phyloP scores from a whole-genome alignment of 2,113 vertebrate species.

The Laticauda colubrina region DNA sequence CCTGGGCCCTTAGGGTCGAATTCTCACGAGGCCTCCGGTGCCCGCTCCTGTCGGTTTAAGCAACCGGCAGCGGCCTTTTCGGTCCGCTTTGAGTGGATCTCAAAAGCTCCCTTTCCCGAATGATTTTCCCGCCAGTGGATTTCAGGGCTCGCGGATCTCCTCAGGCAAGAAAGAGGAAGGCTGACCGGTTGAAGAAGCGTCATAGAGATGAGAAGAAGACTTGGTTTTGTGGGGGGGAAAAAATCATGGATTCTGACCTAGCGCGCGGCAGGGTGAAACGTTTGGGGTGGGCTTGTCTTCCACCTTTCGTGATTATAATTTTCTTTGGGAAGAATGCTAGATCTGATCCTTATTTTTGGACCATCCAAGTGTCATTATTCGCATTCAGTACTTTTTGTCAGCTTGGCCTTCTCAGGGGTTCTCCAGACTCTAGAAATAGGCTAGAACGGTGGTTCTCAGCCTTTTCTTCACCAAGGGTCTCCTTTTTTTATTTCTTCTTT shows the following conservation, averaged over 20 bases:
- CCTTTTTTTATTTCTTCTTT: too few relatives aligned
- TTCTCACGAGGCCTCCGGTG: background rate
- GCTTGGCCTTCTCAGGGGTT: background rate
- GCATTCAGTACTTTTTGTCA: background rate
- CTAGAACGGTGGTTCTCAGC: too few relatives aligned
- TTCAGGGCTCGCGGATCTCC: background rate
- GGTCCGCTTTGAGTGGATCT: background rate
- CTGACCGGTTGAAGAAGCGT: background rate
- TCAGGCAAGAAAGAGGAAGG: background rate
- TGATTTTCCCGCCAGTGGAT: background rate
- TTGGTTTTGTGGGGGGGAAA: too few relatives aligned
- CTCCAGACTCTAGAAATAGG: background rate
- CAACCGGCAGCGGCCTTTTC: background rate
- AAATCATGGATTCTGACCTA: too few relatives aligned
- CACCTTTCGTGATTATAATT: background rate
- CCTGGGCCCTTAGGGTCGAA: background rate
- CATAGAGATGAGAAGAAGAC: background rate
- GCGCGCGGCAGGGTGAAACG: background rate
- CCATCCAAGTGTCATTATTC: background rate
- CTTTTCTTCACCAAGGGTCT: background rate
- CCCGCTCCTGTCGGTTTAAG: background rate
- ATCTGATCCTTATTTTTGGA: background rate
- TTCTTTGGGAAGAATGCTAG: background rate
- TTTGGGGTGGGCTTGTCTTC: background rate
- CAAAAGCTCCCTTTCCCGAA: background rate